A percentile compares a stretch with the other conserved stretches of the same genome.
These are phyloP conservation scores for Elegia similella DNA, from an alignment of 2,888 invertebrate genomes.

Conservation along the genomic window DNA sequence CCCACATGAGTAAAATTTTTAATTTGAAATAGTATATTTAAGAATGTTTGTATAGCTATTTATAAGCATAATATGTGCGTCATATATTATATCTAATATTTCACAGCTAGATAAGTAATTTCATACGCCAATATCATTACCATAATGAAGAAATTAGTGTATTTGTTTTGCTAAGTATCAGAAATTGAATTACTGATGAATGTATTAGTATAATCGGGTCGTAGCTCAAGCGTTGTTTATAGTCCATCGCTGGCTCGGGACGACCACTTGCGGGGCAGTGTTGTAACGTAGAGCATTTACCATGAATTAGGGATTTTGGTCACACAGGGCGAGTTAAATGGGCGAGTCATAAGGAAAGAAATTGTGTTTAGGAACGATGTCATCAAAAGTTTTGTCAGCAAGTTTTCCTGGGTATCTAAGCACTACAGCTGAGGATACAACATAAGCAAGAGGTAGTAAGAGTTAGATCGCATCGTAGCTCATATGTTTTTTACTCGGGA, in stretches of 20 bases:
- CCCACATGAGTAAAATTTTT: too few species aligned
- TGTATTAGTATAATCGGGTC: slow-evolving; percentile 11
- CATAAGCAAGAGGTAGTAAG: too few species aligned
- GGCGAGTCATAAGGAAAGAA: background rate
- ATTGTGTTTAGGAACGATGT: too few species aligned
- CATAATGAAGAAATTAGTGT: slow-evolving; percentile 7
- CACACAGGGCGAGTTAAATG: background rate
- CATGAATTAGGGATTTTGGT: background rate
- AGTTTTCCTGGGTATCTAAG: too few species aligned
- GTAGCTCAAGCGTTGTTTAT: slow-evolving; percentile 1
- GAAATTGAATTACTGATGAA: slow-evolving; percentile 1
- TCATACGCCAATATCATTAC: background rate
- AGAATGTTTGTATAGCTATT: too few species aligned
- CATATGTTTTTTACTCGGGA: too few species aligned
- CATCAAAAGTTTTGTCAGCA: too few species aligned
- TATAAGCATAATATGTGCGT: too few species aligned
- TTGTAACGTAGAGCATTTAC: background rate
- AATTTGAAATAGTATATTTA: too few species aligned
- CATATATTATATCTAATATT: background rate
- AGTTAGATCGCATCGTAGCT: too few species aligned
- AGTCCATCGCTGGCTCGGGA: background rate
- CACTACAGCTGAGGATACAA: too few species aligned
- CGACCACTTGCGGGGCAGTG: slow-evolving; percentile 6
- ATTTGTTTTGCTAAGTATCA: slow-evolving; percentile 12
- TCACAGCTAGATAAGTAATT: background rate